Evolutionary conservation across 2,888 invertebrate species (phyloP).

Genomic region (Drosophila nigricruria): DNA sequence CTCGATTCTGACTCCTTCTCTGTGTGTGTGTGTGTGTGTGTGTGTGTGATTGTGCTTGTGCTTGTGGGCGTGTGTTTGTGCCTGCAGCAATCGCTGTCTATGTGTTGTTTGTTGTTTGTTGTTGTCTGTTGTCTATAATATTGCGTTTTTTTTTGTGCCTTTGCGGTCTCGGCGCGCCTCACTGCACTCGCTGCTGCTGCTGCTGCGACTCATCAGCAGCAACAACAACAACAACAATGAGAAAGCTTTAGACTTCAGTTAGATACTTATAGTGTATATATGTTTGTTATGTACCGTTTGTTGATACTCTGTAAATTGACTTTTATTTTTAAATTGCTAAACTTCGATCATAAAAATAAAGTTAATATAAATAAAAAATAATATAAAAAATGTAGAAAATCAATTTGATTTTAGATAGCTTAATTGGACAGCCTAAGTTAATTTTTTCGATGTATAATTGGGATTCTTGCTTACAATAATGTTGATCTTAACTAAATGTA

Average conservation of each 20-base stretch:
- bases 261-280: neutral
- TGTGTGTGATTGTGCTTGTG: slow-evolving; percentile 32
- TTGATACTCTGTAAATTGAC: neutral
- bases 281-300: neutral
- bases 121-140: slow-evolving; percentile 51
- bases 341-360: too few relatives aligned
- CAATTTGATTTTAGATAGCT: too few relatives aligned
- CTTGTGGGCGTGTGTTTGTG: slow-evolving; percentile 27
- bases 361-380: too few relatives aligned
- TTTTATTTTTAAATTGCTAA: neutral
- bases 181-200: slow-evolving; percentile 45
- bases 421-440: too few relatives aligned
- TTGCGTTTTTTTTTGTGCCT: slow-evolving; percentile 39
- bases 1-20: slow-evolving; percentile 65
- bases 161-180: slow-evolving; percentile 55
- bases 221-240: slow-evolving; percentile 18
- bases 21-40: slow-evolving; percentile 25
- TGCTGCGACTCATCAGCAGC: slow-evolving; percentile 36
- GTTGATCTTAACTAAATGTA: too few relatives aligned
- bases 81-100: slow-evolving; percentile 19
- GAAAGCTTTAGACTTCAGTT: slow-evolving; percentile 25
- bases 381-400: too few relatives aligned
- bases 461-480: too few relatives aligned
- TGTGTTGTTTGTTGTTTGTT: slow-evolving; percentile 26
- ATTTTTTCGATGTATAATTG: too few relatives aligned